Conservation (phyloP, 2,113 vertebrate species). For the Ciconia maguari region DNA sequence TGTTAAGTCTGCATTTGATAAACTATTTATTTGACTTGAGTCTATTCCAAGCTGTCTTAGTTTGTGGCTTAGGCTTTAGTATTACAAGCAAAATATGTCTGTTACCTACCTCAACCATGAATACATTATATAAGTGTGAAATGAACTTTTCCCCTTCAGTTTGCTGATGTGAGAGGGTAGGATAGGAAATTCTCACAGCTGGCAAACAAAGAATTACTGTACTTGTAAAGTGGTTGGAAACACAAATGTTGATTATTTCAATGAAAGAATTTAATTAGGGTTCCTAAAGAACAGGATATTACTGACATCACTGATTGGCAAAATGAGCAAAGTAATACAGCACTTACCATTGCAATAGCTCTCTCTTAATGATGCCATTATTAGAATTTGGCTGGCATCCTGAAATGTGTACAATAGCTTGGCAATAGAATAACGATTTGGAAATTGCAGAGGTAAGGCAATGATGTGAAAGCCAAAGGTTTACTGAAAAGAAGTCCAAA, state of each 20-base stretch:
- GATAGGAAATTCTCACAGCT: slow-evolving; percentile 80
- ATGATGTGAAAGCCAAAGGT: slow-evolving; percentile 64
- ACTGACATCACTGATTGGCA: slow-evolving; percentile 75
- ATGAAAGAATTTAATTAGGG: slow-evolving; percentile 78
- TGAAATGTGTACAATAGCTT: slow-evolving; percentile 73
- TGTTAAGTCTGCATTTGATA: background rate
- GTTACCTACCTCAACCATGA: slow-evolving; percentile 36
- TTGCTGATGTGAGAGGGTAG: slow-evolving; percentile 69
- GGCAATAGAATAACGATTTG: slow-evolving; percentile 66
- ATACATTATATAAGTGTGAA: slow-evolving; percentile 57
- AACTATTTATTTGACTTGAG: background rate
- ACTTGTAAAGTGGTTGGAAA: slow-evolving; percentile 67
- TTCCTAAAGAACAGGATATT: slow-evolving; percentile 76
- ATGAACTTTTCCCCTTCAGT: slow-evolving; percentile 65
- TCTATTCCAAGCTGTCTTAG: background rate
- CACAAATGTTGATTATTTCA: slow-evolving; percentile 77
- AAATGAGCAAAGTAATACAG: slow-evolving; percentile 68
- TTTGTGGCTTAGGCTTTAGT: background rate
- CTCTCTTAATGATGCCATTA: slow-evolving; percentile 74
- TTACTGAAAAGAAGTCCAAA: slow-evolving; percentile 63
- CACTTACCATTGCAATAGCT: slow-evolving; percentile 66
- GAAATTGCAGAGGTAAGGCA: slow-evolving; percentile 72
- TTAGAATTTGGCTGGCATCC: slow-evolving; percentile 75
- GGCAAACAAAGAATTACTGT: slow-evolving; percentile 77
- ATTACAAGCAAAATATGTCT: background rate